Evolutionary conservation across 2,888 invertebrate genomes (phyloP), one percentile per base, ranked within the genome.

Genomic region (Brachylomia viminalis): DNA sequence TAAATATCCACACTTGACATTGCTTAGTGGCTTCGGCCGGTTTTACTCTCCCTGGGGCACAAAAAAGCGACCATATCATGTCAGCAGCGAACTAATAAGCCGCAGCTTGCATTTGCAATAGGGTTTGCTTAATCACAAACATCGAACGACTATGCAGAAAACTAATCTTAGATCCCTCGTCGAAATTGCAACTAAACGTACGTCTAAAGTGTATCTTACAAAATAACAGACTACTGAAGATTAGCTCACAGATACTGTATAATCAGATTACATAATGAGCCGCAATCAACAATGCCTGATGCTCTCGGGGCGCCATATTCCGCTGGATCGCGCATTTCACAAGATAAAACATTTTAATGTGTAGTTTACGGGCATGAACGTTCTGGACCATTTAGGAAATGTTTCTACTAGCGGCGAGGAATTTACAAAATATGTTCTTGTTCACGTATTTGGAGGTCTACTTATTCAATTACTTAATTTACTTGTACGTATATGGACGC

Each of bases 201-300:
- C 82, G 49, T 59, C 72, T 76, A 72, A 82, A 87, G 80, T 66
- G 78, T 82, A 80, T 86, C 79, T 84, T 82, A 84, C 59, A 82
- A 87, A 88, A 84, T 88, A 83, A 86, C 77, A 86, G 80, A 68
- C 86, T 88, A 88, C 87, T 82, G 87, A 58, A 88, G 83, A 88
- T 88, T 87, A 86, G 72, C 54, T 79, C 82, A 79, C 75, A 82
- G 69, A 87, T 85, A 80, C 82, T 87, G 86, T 88, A 88, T 88
- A 88, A 88, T 88, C 87, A 88, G 82, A 74, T 86, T 87, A 84
- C 87, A 86, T 85, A 86, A 87, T 85, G 81, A 86, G 84, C 82
- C 69, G 80, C 77, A 77, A 84, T 87, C 84, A 76, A 87, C 86
- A 87, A 87, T 82, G 74, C 69, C 58, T 73, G 82, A 80, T 84